Evolutionary conservation across 1,140 invertebrate species (phyloP).

Genomic region (Eriosoma lanigerum): DNA sequence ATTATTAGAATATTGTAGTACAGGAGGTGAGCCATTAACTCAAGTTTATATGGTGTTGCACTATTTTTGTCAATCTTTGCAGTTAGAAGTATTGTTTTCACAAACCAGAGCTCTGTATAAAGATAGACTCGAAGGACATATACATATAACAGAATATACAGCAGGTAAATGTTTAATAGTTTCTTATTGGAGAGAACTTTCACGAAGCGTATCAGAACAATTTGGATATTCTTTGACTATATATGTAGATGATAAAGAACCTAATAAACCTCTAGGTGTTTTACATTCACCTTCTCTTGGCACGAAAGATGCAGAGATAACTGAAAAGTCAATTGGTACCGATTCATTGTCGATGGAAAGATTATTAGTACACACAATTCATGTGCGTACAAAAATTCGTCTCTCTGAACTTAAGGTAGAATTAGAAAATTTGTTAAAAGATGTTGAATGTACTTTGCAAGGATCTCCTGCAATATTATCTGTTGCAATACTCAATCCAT

Average conservation of each 20-base stretch:
- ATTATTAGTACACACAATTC: conserved; percentile 95
- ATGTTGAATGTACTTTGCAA: conserved; percentile 71
- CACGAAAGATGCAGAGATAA: conserved; percentile 69
- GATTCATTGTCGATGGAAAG: conserved; percentile 92
- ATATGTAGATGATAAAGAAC: conserved; percentile 82
- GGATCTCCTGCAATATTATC: conserved; percentile 89
- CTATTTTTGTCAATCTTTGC: conserved; percentile 92
- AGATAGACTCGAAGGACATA: conserved; percentile 85
- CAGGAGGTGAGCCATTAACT: conserved; percentile 65
- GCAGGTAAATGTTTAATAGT: conserved; percentile 85
- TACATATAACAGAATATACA: conserved; percentile 89
- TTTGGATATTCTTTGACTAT: conserved; percentile 84
- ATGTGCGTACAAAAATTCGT: conserved; percentile 82
- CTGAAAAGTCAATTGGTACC: conserved; percentile 77
- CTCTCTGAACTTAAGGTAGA: conserved; percentile 82
- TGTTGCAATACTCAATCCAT: conserved; percentile 84
- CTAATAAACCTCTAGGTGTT: conserved; percentile 78
- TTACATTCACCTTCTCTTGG: conserved; percentile 84
- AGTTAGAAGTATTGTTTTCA: conserved; percentile 89
- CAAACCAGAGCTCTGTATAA: conserved; percentile 86
- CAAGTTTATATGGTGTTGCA: conserved; percentile 88
- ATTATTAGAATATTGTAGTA: conserved; percentile 75
- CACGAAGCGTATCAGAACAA: conserved; percentile 70
- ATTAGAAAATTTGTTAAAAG: conserved; percentile 71
- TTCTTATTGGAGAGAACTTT: conserved; percentile 84